Percentiles rank a stretch among this genome's conserved stretches.
phyloP scores from a whole-genome alignment of 2,888 invertebrate genomes.

The Caenorhabditis auriculariae region DNA sequence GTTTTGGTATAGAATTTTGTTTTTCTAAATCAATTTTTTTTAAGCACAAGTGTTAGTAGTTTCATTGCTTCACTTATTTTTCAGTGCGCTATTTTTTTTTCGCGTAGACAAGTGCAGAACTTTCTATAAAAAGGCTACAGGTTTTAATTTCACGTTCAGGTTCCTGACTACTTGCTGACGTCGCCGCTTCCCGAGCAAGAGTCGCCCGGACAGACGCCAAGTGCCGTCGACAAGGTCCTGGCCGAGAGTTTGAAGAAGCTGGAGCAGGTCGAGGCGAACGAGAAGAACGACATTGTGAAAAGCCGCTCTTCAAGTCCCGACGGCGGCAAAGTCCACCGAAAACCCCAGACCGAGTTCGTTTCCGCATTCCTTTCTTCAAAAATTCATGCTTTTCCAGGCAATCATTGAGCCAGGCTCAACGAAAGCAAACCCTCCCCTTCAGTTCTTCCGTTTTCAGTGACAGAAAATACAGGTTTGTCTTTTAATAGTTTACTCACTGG shows the following conservation, averaged over 20 bases:
- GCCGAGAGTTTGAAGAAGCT: slow-evolving; percentile 41
- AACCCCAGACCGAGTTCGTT: no score
- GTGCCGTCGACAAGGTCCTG: slow-evolving; percentile 25
- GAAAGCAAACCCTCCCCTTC: slow-evolving; percentile 47
- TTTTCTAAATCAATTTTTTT: no score
- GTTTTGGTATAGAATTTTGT: no score
- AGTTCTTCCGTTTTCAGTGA: slow-evolving; percentile 55
- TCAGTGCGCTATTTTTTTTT: no score
- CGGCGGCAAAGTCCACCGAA: slow-evolving; percentile 23
- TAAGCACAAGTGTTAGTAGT: no score
- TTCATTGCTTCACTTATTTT: no score
- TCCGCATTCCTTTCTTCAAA: no score
- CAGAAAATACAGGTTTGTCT: slow-evolving; percentile 37
- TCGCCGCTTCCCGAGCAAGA: slow-evolving; percentile 79
- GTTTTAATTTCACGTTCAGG: slow-evolving; percentile 11
- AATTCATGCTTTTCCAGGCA: slow-evolving; percentile 31
- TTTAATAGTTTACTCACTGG: no score
- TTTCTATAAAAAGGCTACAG: not conserved
- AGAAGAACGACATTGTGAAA: slow-evolving; percentile 15
- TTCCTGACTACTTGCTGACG: slow-evolving; percentile 86
- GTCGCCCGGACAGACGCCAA: slow-evolving; percentile 4
- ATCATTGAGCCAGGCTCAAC: slow-evolving; percentile 30
- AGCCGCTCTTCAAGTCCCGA: slow-evolving; percentile 29
- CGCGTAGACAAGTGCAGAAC: no score
- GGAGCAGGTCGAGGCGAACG: slow-evolving; percentile 19